Base-by-base conservation (phyloP, 2,113 vertebrate species). In the Alces alces region DNA sequence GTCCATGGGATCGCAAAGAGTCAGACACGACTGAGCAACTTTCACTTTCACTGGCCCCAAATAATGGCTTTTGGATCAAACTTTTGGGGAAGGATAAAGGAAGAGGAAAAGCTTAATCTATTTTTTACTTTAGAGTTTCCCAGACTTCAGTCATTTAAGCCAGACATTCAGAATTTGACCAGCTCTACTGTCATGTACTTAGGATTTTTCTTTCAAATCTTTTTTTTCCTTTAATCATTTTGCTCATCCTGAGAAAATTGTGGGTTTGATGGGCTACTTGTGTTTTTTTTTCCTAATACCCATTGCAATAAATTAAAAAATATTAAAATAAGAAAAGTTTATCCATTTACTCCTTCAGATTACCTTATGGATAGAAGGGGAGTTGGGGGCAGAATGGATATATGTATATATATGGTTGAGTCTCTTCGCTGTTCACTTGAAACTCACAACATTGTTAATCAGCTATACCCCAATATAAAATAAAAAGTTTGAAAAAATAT, bases 201-300 rank as follows among this genome's bases (percentile, higher is more conserved):
- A n/a, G 58, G 54, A 70, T 86, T 83, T 97, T 95, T 90, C 78
- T 96, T 84, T 90, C 28, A 87, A 79, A 83, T 58, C 8, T 50
- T 84, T 91, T 60, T 95, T 82, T 70, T 82, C 28, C 85, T 92
- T 86, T 15, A n/a, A 36, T 50, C 9, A 43, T 87, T 79, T 86
- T 92, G 27, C 85, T 85, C 2, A 64, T 61, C 17, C 8, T 93
- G 79, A 82, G 39, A 19, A 95, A 93, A 79, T 83, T 47, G 70
- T 45, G 43, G 70, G 13, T 84, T 84, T 80, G 21, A 58, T 95
- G 16, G 5, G 33, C 27, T 91, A 57, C 9, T 88, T 95, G 36
- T 36, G 33, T 52, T 54, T 95, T 89, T 95, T 90, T 94, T 91
- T 45, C 27, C 58, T 89, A 89, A 88, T 50, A 66, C 21, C 76